These are phyloP conservation scores for Vulpes vulpes DNA, from an alignment of 2,113 vertebrate species.

Conservation along the genomic window DNA sequence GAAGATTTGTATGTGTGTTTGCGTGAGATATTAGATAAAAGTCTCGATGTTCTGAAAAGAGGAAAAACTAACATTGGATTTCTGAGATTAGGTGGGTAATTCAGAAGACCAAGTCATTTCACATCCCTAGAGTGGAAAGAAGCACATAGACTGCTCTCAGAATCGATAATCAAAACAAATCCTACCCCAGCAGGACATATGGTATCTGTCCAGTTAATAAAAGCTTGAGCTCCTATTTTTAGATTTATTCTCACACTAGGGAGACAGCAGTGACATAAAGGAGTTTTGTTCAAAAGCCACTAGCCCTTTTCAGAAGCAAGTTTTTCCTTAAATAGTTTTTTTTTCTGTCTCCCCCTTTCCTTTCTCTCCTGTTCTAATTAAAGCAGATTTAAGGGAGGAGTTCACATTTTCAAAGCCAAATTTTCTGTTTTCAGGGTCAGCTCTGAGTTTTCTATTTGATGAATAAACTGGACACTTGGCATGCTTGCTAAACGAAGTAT, in stretches of 20 bases:
- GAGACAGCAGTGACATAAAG: slow-evolving; percentile 55
- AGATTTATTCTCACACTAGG: slow-evolving; percentile 63
- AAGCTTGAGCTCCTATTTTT: slow-evolving; percentile 64
- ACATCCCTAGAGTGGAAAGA: neutral
- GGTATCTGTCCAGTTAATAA: slow-evolving; percentile 59
- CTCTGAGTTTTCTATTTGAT: slow-evolving; percentile 32
- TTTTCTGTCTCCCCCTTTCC: neutral
- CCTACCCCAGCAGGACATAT: slow-evolving; percentile 14
- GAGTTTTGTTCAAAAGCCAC: slow-evolving; percentile 48
- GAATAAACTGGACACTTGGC: neutral
- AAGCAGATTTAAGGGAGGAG: neutral
- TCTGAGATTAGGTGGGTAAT: slow-evolving; percentile 50
- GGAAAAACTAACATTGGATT: neutral
- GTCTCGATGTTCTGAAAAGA: neutral
- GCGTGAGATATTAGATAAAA: slow-evolving; percentile 37
- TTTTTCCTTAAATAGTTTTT: slow-evolving; percentile 39
- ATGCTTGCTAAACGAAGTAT: neutral
- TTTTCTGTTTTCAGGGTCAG: slow-evolving; percentile 10
- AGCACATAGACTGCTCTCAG: neutral
- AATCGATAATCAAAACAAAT: slow-evolving; percentile 75
- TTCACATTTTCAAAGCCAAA: slow-evolving; percentile 22
- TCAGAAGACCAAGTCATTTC: slow-evolving; percentile 4
- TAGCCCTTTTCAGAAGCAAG: neutral
- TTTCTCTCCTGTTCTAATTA: slow-evolving; percentile 60
- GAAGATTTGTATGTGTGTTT: neutral